Evolutionary conservation across 2,888 invertebrate genomes (phyloP).

Genomic region (Yponomeuta sedellus): DNA sequence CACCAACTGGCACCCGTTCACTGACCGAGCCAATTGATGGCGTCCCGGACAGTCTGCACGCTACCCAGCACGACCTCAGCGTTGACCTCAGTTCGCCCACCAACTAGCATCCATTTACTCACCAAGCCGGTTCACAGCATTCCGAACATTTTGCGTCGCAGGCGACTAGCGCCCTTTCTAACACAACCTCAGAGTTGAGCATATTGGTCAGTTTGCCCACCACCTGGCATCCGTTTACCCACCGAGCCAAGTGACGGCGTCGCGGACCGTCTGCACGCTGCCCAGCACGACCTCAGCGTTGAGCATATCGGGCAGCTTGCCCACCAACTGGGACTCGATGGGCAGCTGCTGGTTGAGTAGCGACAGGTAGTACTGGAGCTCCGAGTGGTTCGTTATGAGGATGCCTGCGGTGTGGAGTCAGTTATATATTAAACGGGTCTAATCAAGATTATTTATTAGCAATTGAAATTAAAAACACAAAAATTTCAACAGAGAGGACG

Average conservation of each 20-base stretch:
- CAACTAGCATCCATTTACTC: constrained; percentile 94
- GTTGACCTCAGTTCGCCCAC: constrained; percentile 96
- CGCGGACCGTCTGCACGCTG: constrained; percentile 89
- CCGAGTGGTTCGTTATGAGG: constrained; percentile 98
- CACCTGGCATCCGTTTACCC: constrained; percentile 78
- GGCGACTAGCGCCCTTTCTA: constrained; percentile 98
- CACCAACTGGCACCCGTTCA: background rate
- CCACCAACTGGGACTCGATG: constrained; percentile 96
- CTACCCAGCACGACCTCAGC: constrained; percentile 98
- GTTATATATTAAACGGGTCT: no score
- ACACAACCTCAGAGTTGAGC: constrained; percentile 97
- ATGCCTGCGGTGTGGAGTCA: constrained; percentile 78
- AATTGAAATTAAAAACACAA: no score
- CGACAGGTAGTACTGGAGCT: constrained; percentile 98
- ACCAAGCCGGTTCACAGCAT: constrained; percentile 95
- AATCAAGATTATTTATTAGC: no score
- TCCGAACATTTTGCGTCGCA: constrained; percentile 86
- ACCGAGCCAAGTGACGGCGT: constrained; percentile 95
- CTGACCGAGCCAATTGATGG: constrained; percentile 92
- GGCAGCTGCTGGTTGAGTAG: constrained; percentile 98
- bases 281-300: constrained; percentile 99
- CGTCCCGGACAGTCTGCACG: constrained; percentile 89
- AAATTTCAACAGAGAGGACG: no score
- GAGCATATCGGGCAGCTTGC: constrained; percentile 95
- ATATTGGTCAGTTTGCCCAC: constrained; percentile 95